Conservation (phyloP, 92 coral and sea anemone species). For the Palythoa grandiflora region DNA sequence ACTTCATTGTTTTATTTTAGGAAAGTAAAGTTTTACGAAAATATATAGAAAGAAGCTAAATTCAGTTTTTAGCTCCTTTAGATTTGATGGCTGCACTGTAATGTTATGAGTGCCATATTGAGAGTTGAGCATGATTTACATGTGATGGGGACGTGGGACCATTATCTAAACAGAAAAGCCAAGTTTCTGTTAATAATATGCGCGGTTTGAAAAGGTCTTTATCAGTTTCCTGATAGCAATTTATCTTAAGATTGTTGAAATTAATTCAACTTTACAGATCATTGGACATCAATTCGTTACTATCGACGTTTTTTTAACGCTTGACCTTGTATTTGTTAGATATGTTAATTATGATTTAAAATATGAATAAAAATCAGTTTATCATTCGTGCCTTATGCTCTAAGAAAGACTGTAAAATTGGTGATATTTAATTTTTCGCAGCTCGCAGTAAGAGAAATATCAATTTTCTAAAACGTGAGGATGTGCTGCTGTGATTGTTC, state of each 20-base stretch:
- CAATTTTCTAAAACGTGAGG: neutral
- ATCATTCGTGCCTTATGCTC: neutral
- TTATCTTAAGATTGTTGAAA: neutral
- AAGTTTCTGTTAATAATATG: neutral
- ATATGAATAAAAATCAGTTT: neutral
- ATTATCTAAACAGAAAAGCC: neutral
- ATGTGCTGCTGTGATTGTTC: neutral
- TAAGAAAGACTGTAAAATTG: neutral
- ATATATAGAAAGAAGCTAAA: neutral
- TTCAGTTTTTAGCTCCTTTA: neutral
- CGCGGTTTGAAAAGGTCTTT: neutral
- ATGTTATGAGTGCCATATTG: too few relatives aligned
- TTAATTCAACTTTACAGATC: neutral
- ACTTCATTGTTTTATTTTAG: neutral
- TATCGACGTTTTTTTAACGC: neutral
- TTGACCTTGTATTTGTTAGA: slow-evolving; percentile 20
- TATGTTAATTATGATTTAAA: neutral
- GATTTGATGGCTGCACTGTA: too few relatives aligned
- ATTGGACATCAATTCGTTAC: neutral
- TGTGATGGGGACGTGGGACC: too few relatives aligned
- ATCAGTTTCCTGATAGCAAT: neutral
- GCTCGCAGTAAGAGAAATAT: too few relatives aligned
- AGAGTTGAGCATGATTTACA: too few relatives aligned
- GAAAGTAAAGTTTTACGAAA: neutral
- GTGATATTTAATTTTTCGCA: neutral